These are phyloP conservation scores for Merluccius polli DNA, from an alignment of 2,797 vertebrate species.

Conservation along the genomic window DNA sequence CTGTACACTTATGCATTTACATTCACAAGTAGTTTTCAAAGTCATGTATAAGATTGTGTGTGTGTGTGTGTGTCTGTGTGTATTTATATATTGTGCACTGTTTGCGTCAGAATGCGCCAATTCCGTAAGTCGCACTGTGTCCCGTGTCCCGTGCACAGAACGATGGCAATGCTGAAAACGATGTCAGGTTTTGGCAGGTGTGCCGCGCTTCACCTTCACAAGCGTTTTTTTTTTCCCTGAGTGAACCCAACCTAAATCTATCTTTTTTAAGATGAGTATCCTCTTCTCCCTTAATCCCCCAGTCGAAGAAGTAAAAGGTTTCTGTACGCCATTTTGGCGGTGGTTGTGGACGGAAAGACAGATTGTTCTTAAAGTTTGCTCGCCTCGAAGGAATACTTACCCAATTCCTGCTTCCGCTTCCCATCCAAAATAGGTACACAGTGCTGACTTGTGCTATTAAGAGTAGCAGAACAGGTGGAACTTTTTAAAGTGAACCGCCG, in stretches of 20 bases:
- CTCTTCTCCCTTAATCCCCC: constrained; percentile 59
- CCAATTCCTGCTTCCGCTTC: constrained; percentile 34
- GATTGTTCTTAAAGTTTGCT: constrained; percentile 52
- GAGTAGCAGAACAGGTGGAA: neutral
- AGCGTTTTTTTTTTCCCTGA: constrained; percentile 40
- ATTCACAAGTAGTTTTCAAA: too few species aligned
- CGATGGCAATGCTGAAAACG: too few species aligned
- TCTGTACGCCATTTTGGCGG: constrained; percentile 27
- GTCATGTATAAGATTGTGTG: too few species aligned
- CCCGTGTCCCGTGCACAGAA: neutral
- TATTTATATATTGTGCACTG: too few species aligned
- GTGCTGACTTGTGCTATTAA: constrained; percentile 12
- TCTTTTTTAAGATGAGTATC: constrained; percentile 63
- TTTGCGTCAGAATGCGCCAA: too few species aligned
- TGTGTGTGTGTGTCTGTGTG: too few species aligned
- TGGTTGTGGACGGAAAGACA: constrained; percentile 30
- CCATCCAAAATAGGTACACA: constrained; percentile 40
- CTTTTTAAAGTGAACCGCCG: neutral
- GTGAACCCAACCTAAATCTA: constrained; percentile 65
- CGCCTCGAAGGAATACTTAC: constrained; percentile 55
- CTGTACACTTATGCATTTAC: too few species aligned
- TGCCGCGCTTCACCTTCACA: constrained; percentile 31
- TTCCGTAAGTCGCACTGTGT: too few species aligned
- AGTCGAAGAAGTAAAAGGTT: constrained; percentile 58
- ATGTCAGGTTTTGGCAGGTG: neutral